phyloP scores from a whole-genome alignment of 64 coral and sea anemone genomes.

The Pocillopora damicornis region DNA sequence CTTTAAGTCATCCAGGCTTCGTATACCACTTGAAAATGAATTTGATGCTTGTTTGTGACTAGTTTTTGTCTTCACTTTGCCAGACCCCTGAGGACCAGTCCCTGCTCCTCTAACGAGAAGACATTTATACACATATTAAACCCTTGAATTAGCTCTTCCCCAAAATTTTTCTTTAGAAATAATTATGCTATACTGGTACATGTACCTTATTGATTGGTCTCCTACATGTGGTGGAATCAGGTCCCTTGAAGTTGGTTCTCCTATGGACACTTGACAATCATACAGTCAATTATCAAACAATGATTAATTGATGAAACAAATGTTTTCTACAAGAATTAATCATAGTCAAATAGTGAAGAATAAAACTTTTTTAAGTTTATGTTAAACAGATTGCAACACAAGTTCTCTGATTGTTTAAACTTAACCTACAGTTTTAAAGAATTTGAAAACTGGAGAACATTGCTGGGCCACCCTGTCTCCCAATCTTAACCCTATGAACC shows the following conservation, averaged over 20 bases:
- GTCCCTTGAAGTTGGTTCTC: conserved; percentile 1
- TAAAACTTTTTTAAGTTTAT: too few relatives aligned
- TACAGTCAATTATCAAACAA: too few relatives aligned
- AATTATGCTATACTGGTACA: neutral
- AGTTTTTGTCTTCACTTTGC: neutral
- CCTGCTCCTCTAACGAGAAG: neutral
- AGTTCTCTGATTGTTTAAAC: too few relatives aligned
- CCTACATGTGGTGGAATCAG: neutral
- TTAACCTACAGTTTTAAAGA: too few relatives aligned
- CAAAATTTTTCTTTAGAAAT: neutral
- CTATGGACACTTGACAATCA: neutral
- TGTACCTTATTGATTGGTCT: neutral
- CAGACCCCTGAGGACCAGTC: neutral
- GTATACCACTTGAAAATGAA: conserved; percentile 43
- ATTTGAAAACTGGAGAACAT: too few relatives aligned
- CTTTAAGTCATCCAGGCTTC: conserved; percentile 87
- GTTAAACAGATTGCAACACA: too few relatives aligned
- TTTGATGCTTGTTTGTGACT: neutral
- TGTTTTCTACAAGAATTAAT: too few relatives aligned
- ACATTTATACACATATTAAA: neutral
- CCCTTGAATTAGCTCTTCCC: neutral
- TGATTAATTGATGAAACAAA: too few relatives aligned
- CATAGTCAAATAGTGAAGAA: too few relatives aligned
- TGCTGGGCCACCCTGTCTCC: too few relatives aligned
- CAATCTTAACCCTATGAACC: too few relatives aligned